Evolutionary conservation across 1,140 invertebrate species (phyloP).

Genomic region (Oryctes rhinoceros): DNA sequence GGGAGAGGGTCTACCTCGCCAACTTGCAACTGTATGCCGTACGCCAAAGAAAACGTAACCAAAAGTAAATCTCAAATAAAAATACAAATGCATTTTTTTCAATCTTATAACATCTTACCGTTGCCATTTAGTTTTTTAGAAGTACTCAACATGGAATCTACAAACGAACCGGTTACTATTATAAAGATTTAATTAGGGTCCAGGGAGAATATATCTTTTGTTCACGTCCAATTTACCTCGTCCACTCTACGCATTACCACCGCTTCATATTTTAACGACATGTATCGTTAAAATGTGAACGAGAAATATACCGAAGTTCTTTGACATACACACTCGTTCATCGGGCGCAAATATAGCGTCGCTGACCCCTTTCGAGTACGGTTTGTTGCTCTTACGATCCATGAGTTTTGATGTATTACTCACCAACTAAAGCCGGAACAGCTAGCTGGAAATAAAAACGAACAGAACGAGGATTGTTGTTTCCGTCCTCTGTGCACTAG

Average conservation of each 20-base stretch:
- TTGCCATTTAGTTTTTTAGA: too few relatives aligned
- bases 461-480: not conserved
- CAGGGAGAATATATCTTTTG: not conserved
- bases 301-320: constrained; percentile 18
- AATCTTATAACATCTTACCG: too few relatives aligned
- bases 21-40: too few relatives aligned
- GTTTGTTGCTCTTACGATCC: constrained; percentile 23
- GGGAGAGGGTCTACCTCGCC: too few relatives aligned
- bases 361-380: constrained; percentile 26
- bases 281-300: not conserved
- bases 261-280: not conserved
- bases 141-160: too few relatives aligned
- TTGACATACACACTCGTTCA: not conserved
- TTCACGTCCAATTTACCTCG: not conserved
- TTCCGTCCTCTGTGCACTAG: not conserved
- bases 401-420: constrained; percentile 31
- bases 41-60: too few relatives aligned
- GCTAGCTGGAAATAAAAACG: not conserved
- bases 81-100: too few relatives aligned
- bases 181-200: too few relatives aligned
- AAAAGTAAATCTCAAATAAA: too few relatives aligned
- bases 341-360: not conserved
- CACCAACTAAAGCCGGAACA: constrained; percentile 1
- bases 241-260: not conserved
- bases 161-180: too few relatives aligned